Conservation (phyloP, 2,888 invertebrate genomes). For the Dastarcus helophoroides region DNA sequence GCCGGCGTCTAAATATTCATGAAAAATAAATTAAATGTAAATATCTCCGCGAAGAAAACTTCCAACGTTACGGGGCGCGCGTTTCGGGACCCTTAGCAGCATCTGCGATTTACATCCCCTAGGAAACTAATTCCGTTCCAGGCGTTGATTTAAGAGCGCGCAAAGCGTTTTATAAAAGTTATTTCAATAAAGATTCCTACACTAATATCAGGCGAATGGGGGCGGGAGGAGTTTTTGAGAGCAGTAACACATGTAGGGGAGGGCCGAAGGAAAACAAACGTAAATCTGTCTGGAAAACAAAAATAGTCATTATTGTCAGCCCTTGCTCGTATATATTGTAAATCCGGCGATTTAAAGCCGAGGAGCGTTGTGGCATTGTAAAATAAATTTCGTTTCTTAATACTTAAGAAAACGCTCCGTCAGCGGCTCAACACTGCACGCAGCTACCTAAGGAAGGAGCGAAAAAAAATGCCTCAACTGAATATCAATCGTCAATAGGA, state of each 20-base stretch:
- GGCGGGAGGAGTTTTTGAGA: slow-evolving; percentile 12
- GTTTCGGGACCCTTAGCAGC: slow-evolving; percentile 17
- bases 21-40: slow-evolving; percentile 25
- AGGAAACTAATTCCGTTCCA: slow-evolving; percentile 25
- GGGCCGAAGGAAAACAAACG: slow-evolving; percentile 20
- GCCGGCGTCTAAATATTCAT: slow-evolving; percentile 23
- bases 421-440: no score
- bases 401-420: no score
- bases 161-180: slow-evolving; percentile 19
- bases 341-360: no score
- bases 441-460: no score
- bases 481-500: no score
- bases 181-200: slow-evolving; percentile 15
- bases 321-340: no score
- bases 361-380: no score
- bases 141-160: slow-evolving; percentile 24
- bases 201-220: slow-evolving; percentile 17
- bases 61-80: no score
- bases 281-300: slow-evolving; percentile 3
- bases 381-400: no score
- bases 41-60: slow-evolving; percentile 16
- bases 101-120: slow-evolving; percentile 27
- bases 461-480: no score
- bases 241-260: slow-evolving; percentile 22
- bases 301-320: no score